A percentile compares a stretch with the other conserved stretches of the same genome.
phyloP scores from a whole-genome alignment of 2,888 invertebrate genomes.

The Stramonita haemastoma region DNA sequence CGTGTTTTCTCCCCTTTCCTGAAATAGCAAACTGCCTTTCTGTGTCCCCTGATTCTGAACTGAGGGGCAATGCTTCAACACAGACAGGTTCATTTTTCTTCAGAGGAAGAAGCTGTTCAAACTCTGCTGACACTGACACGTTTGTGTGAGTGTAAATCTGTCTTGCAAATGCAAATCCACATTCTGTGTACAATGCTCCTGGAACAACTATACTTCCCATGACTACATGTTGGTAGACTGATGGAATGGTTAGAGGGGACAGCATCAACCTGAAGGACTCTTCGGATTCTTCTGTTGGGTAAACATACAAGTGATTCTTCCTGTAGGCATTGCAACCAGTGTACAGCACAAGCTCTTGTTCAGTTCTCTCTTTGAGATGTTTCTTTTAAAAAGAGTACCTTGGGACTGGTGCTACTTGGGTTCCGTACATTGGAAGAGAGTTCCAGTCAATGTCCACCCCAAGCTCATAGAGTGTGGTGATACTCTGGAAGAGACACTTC shows the following conservation, averaged over 20 bases:
- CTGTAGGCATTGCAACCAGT: constrained; percentile 38
- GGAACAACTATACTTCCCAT: constrained; percentile 53
- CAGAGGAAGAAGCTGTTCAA: constrained; percentile 39
- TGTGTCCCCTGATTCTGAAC: background rate
- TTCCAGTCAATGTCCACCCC: constrained; percentile 50
- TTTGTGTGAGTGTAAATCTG: background rate
- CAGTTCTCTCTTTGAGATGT: constrained; percentile 2
- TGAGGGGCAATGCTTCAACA: constrained; percentile 10
- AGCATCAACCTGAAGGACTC: constrained; percentile 33
- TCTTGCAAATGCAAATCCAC: constrained; percentile 54
- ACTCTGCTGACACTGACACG: constrained; percentile 39
- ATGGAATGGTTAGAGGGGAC: constrained; percentile 38
- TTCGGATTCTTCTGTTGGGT: constrained; percentile 35
- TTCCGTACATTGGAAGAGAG: constrained; percentile 40
- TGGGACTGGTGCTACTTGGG: constrained; percentile 50
- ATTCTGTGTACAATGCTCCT: constrained; percentile 57
- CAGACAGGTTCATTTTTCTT: background rate
- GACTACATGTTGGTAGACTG: constrained; percentile 57
- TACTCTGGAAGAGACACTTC: constrained; percentile 44
- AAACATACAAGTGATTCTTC: constrained; percentile 42
- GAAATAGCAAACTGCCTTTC: constrained; percentile 23
- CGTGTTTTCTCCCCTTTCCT: constrained; percentile 33
- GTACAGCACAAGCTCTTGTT: constrained; percentile 34
- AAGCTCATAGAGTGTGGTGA: constrained; percentile 47
- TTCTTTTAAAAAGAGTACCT: constrained; percentile 53